These are phyloP conservation scores for Ptiloglossa arizonensis DNA, from an alignment of 1,140 invertebrate genomes.

Conservation along the genomic window DNA sequence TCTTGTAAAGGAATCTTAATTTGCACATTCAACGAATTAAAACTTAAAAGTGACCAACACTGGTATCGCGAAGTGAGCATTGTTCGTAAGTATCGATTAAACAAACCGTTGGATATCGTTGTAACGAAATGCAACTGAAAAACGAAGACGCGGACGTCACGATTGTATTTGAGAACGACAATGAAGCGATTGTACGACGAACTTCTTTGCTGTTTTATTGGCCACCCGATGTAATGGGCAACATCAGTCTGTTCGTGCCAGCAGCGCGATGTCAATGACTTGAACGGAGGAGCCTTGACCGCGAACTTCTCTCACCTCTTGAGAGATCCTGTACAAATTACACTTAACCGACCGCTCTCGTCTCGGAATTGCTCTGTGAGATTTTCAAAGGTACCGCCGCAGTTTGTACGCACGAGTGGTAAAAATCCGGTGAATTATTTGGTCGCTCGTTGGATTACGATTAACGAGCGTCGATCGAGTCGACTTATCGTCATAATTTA, in stretches of 20 bases:
- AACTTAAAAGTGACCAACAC: no score
- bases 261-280: constrained; percentile 73
- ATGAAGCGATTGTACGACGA: constrained; percentile 39
- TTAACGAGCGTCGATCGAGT: constrained; percentile 46
- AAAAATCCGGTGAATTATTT: constrained; percentile 29
- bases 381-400: constrained; percentile 56
- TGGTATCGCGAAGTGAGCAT: no score
- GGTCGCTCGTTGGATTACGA: constrained; percentile 38
- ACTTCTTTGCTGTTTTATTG: constrained; percentile 55
- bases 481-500: constrained; percentile 57
- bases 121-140: not conserved
- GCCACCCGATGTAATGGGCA: constrained; percentile 56
- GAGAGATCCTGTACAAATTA: constrained; percentile 66
- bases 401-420: not conserved
- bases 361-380: constrained; percentile 36
- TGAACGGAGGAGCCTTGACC: constrained; percentile 70
- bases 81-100: no score
- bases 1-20: no score
- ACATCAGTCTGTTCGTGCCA: constrained; percentile 59
- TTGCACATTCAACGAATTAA: no score
- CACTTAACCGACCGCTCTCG: constrained; percentile 53
- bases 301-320: constrained; percentile 68
- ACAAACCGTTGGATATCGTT: not conserved
- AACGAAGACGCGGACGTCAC: no score
- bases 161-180: constrained; percentile 1